Base-by-base conservation (phyloP, 2,888 invertebrate genomes). In the Amorpha juglandis region DNA sequence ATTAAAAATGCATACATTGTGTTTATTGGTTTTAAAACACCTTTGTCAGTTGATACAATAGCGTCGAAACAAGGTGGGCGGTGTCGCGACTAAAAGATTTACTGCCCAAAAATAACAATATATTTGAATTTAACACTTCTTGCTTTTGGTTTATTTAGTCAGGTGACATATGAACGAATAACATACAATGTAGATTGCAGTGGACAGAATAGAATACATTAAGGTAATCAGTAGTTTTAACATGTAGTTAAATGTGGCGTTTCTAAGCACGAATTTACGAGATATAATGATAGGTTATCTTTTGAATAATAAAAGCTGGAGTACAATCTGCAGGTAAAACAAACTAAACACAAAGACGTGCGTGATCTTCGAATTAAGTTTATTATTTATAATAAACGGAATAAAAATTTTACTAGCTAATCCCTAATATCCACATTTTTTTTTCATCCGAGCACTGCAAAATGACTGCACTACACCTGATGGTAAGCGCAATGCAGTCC, bases 161-260 rank as follows among this genome's bases (percentile, higher is more conserved):
- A 58, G 12, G 11, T 38, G 38, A 11, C 12, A 3, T 19, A 42
- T 11, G 19, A 19, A 7, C 50, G 8, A 50, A 38, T 19, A 19
- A 19, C 58, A 58, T 58, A n/a, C 53, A 35, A 55, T 33, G 51
- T 52, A 27, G n/a, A 35, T 33, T 33, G n/a, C 9, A 38, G n/a
- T 11, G 16, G 11, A 58, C 8, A 38, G 19, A 58, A 38, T 0
- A 14, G 0, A 1, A 38, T 35, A 35, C 16, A 42, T 55, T n/a
- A 35, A 38, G 16, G 19, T 42, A 4, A 19, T 58, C 11, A 58
- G 19, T 58, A 12, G 19, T 19, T 38, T 38, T 33, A 53, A 14
- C 35, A n/a, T 35, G 33, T 53, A 35, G 35, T 12, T 33, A 53
- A 53, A 35, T 53, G n/a, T 27, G 21, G 21, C 33, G 53, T 8